A percentile compares a stretch with the other conserved stretches of the same genome.
These are phyloP conservation scores for Pentalonia nigronervosa DNA, from an alignment of 1,140 invertebrate species.

Conservation along the genomic window DNA sequence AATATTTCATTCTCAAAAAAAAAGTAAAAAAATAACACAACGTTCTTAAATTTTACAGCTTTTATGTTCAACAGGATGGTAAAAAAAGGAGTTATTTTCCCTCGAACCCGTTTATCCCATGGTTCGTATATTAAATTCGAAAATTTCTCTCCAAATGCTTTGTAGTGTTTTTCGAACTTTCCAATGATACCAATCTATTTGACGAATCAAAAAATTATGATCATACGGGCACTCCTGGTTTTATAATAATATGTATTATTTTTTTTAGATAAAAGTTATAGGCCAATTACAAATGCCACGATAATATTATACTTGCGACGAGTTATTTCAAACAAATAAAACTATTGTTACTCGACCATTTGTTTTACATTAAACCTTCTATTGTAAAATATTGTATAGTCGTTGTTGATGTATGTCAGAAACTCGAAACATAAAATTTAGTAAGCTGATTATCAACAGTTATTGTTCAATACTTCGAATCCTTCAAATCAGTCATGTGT, in stretches of 20 bases:
- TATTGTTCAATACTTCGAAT: not conserved
- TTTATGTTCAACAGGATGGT: not conserved
- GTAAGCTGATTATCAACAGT: not conserved
- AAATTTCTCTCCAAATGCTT: not conserved
- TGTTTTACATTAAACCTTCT: not conserved
- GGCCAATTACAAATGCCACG: not conserved
- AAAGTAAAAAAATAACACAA: not conserved
- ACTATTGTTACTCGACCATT: not conserved
- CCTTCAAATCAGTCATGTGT: not conserved
- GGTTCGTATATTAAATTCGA: not conserved
- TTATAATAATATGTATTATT: not conserved
- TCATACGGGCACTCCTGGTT: not conserved
- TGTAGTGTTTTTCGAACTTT: not conserved
- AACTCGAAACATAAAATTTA: not conserved
- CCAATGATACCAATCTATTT: not conserved
- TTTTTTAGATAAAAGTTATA: not conserved
- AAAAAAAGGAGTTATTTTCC: not conserved
- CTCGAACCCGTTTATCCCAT: not conserved
- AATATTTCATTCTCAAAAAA: not conserved
- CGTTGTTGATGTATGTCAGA: not conserved
- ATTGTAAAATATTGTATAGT: not conserved
- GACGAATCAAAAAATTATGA: not conserved
- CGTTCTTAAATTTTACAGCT: not conserved
- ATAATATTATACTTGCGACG: not conserved
- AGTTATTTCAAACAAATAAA: not conserved